These are phyloP conservation scores for Microvelia longipes DNA, from an alignment of 1,140 invertebrate species.

Conservation along the genomic window DNA sequence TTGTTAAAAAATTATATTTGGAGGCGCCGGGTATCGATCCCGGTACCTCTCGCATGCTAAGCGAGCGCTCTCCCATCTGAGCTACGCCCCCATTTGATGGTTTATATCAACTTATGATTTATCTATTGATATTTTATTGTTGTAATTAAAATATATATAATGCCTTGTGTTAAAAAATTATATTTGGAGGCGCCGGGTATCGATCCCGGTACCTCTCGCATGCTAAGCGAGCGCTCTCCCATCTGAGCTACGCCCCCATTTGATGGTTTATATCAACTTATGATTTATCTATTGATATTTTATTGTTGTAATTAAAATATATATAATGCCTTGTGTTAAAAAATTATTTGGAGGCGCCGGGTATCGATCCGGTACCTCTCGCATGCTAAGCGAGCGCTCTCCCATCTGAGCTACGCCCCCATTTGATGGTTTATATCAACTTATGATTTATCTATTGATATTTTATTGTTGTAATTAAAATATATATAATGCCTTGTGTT, in stretches of 20 bases:
- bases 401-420: neutral
- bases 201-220: neutral
- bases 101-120: too few species aligned
- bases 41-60: neutral
- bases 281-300: too few species aligned
- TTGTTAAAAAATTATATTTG: too few species aligned
- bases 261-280: too few species aligned
- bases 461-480: neutral
- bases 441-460: neutral
- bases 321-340: too few species aligned
- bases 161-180: too few species aligned
- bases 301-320: too few species aligned
- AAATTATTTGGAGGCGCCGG: neutral
- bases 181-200: neutral
- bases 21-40: neutral
- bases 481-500: neutral
- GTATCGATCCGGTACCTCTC: neutral
- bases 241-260: neutral
- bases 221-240: neutral
- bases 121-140: too few species aligned
- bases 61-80: neutral
- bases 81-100: too few species aligned
- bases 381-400: neutral
- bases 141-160: too few species aligned
- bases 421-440: neutral